Conservation (phyloP, 1,140 invertebrate species). For the Phocides pigmalion region DNA sequence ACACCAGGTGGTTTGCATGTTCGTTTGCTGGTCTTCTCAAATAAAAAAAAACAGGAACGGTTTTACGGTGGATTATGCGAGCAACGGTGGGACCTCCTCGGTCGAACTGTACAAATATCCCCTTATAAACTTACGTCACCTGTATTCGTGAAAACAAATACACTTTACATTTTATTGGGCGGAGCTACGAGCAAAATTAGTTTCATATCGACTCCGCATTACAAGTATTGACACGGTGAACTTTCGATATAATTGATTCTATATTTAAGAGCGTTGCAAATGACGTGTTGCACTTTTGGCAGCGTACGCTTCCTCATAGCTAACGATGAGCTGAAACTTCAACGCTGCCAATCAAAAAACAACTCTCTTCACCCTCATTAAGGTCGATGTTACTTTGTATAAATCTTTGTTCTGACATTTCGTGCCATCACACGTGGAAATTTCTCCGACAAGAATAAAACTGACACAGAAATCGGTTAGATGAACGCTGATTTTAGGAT, state of each 20-base stretch:
- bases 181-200: too few species aligned
- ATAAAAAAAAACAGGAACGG: too few species aligned
- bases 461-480: conserved; percentile 66
- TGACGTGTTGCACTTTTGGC: conserved; percentile 71
- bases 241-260: conserved; percentile 39
- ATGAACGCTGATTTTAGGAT: conserved; percentile 44
- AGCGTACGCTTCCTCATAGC: conserved; percentile 67
- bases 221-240: conserved; percentile 34
- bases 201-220: too few species aligned
- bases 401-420: conserved; percentile 62
- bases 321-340: conserved; percentile 44
- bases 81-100: too few species aligned
- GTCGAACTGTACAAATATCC: too few species aligned
- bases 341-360: conserved; percentile 35
- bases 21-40: too few species aligned
- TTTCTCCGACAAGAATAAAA: conserved; percentile 69
- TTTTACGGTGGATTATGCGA: too few species aligned
- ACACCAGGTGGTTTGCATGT: too few species aligned
- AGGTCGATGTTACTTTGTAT: conserved; percentile 12
- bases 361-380: neutral
- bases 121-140: too few species aligned
- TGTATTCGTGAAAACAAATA: too few species aligned
- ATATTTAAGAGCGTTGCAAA: conserved; percentile 52
- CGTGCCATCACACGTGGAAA: conserved; percentile 53
- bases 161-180: too few species aligned